Base-by-base conservation (phyloP, 2,797 vertebrate genomes). In the Argentina silus region DNA sequence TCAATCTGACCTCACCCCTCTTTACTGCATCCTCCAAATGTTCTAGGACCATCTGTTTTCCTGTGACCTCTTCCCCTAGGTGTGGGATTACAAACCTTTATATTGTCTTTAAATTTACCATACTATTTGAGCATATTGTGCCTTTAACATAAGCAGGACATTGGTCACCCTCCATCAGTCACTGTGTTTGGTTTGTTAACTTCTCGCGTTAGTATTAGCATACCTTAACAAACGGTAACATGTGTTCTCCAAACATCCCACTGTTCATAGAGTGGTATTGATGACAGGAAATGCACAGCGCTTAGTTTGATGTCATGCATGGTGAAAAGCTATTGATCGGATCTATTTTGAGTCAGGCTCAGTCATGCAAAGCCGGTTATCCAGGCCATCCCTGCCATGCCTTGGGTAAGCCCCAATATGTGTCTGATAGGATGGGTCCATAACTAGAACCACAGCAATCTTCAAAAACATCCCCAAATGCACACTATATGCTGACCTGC, bases 331-430 rank as follows among this genome's bases (percentile, higher is more conserved):
- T 81, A 85, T 87, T 65, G 83, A 84, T 89, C 76, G 53, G 78
- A 51, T 78, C 80, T 87, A 86, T 86, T 89, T 83, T 84, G 50
- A 79, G 78, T 70, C 14, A 0, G 15, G 55, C 65, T 71, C 62
- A 43, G 60, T 76, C 75, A 80, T 74, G 76, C 74, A 72, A 62
- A 63, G 74, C 51, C 61, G 42, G 48, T 48, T 23, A 76, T 55
- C 62, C 67, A 62, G 62, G 76, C 53, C 67, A 74, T 43, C 55
- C 56, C 51, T 65, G 50, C 47, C 21, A 57, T 60, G 59, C 27
- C 66, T 59, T 57, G 59, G 72, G 64, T 66, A 61, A 53, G 63
- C 51, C 72, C 66, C 10, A 48, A 44, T 69, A 51, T 80, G n/a
- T n/a, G 77, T 61, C 19, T 47, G 53, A 43, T n/a, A 42, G 45